Evolutionary conservation across 1,140 invertebrate genomes (phyloP).

Genomic region (Drosophila biarmipes): DNA sequence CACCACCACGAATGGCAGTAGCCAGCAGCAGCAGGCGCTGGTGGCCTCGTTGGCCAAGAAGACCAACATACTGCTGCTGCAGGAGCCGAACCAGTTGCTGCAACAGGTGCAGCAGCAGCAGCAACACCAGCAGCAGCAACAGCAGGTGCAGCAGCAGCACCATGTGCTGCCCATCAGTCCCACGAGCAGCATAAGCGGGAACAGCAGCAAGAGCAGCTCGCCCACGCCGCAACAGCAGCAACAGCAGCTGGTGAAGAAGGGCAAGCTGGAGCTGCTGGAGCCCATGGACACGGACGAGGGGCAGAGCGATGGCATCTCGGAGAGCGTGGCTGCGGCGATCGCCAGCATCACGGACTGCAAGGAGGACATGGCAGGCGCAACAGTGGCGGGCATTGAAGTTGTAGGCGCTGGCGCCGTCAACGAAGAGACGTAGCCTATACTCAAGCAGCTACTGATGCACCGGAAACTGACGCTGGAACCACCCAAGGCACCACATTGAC

Average conservation of each 20-base stretch:
- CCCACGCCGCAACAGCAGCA: conserved; percentile 59
- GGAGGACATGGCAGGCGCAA: conserved; percentile 46
- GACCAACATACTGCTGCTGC: conserved; percentile 62
- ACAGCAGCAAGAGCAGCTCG: conserved; percentile 73
- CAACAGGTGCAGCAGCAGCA: conserved; percentile 55
- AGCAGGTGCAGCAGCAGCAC: conserved; percentile 51
- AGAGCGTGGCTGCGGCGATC: conserved; percentile 47
- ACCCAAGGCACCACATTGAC: conserved; percentile 21
- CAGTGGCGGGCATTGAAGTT: conserved; percentile 71
- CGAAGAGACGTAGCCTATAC: conserved; percentile 84
- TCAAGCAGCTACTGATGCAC: conserved; percentile 83
- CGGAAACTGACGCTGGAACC: conserved; percentile 67
- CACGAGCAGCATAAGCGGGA: conserved; percentile 68
- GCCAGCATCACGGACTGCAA: conserved; percentile 52
- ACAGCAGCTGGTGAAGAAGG: conserved; percentile 43
- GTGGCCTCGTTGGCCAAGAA: conserved; percentile 63
- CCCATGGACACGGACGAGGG: conserved; percentile 72
- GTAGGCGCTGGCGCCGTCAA: conserved; percentile 66
- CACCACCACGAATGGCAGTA: conserved; percentile 57
- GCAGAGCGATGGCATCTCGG: conserved; percentile 45
- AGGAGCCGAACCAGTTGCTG: conserved; percentile 50
- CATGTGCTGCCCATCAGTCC: conserved; percentile 78
- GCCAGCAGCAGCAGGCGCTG: conserved; percentile 63
- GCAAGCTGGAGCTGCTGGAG: conserved; percentile 52
- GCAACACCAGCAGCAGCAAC: conserved; percentile 40